These are phyloP conservation scores for Euschistus heros DNA, from an alignment of 1,140 invertebrate species.

Conservation along the genomic window DNA sequence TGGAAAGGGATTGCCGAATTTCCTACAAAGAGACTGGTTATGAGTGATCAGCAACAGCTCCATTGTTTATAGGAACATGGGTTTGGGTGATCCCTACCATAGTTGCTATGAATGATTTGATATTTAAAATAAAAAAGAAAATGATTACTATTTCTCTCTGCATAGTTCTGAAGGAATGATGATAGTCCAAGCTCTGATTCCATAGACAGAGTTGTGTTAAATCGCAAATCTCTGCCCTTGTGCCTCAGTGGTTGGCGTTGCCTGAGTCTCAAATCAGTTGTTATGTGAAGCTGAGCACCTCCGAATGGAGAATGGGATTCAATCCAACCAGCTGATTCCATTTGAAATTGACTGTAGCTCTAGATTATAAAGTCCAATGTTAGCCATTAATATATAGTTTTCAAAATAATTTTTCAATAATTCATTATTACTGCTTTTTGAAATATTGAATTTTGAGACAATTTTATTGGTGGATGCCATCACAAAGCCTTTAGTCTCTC, in stretches of 20 bases:
- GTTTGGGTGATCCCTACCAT: too few relatives aligned
- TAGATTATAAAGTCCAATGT: not conserved
- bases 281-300: constrained; percentile 17
- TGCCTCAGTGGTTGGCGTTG: constrained; percentile 18
- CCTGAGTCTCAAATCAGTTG: constrained; percentile 18
- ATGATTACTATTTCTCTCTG: constrained; percentile 21
- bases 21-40: too few relatives aligned
- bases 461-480: not conserved
- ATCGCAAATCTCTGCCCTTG: constrained; percentile 18
- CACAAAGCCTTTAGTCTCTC: too few relatives aligned
- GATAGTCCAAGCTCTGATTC: not conserved
- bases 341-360: constrained; percentile 18
- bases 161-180: constrained; percentile 11
- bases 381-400: too few relatives aligned
- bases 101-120: too few relatives aligned
- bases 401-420: too few relatives aligned
- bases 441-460: too few relatives aligned
- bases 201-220: constrained; percentile 13
- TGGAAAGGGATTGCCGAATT: too few relatives aligned
- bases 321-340: constrained; percentile 21
- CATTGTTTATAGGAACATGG: too few relatives aligned
- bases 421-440: too few relatives aligned
- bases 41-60: too few relatives aligned
- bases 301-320: constrained; percentile 11
- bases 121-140: not conserved